phyloP scores from a whole-genome alignment of 92 coral and sea anemone genomes.

The Metridium senile region DNA sequence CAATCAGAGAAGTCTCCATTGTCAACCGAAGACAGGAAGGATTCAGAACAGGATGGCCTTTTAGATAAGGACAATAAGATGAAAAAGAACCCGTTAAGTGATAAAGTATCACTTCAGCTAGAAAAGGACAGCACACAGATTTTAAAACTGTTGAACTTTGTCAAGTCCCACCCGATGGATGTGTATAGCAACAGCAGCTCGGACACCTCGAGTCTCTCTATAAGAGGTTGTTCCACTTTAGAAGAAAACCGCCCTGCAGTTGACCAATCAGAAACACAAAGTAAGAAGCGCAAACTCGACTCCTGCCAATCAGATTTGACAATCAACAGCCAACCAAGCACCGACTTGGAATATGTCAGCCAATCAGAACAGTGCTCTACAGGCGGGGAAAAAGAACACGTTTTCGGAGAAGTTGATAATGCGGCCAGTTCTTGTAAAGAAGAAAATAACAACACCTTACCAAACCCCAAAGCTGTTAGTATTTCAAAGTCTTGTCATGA shows the following conservation, averaged over 20 bases:
- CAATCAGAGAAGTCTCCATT: too few species aligned
- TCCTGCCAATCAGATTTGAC: background rate
- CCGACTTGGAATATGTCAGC: background rate
- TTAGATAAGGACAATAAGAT: background rate
- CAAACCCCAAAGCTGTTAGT: too few species aligned
- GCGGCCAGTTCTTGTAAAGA: too few species aligned
- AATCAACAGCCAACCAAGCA: background rate
- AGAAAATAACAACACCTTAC: too few species aligned
- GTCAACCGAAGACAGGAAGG: background rate
- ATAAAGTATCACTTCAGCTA: background rate
- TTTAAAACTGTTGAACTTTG: conserved; percentile 21
- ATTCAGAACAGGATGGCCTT: background rate
- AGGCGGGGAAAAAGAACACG: background rate
- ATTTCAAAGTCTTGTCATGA: background rate
- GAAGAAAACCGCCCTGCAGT: background rate
- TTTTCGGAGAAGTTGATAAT: too few species aligned
- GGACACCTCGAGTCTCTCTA: background rate
- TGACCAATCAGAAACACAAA: conserved; percentile 1
- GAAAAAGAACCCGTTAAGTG: background rate
- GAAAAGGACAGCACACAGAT: conserved; percentile 22
- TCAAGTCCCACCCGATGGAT: conserved; percentile 22
- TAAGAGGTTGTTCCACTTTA: background rate
- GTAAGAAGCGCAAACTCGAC: background rate
- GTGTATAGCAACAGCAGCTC: background rate
- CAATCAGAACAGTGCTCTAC: background rate